Conservation (phyloP, 2,797 vertebrate genomes). For the Mormyrus hasselquistii region DNA sequence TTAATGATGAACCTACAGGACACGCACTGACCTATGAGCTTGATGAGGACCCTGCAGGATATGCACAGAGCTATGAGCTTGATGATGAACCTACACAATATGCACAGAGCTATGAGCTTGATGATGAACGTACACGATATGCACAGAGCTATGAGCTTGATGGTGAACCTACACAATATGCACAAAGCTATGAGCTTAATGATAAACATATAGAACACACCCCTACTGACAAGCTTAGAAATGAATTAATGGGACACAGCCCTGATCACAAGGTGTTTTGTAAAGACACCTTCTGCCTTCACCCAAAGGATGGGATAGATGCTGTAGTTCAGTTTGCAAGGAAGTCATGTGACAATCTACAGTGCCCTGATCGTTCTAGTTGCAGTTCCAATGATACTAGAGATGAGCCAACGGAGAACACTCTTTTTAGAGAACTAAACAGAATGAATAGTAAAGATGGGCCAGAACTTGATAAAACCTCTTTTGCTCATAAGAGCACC, state of each 20-base stretch:
- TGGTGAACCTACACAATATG: neutral
- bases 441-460: neutral
- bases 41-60: neutral
- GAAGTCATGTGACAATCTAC: neutral
- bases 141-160: neutral
- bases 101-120: neutral
- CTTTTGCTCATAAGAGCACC: neutral
- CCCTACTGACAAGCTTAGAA: neutral
- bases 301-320: neutral
- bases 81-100: neutral
- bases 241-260: neutral
- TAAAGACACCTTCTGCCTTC: neutral
- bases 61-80: neutral
- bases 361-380: neutral
- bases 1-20: neutral
- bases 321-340: neutral
- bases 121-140: neutral
- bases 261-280: neutral
- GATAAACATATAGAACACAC: neutral
- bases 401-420: neutral
- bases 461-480: neutral
- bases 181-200: neutral
- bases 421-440: neutral
- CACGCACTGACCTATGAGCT: neutral
- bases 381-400: neutral